Evolutionary conservation across 1,140 invertebrate genomes (phyloP).

Genomic region (Drosophila sproati): DNA sequence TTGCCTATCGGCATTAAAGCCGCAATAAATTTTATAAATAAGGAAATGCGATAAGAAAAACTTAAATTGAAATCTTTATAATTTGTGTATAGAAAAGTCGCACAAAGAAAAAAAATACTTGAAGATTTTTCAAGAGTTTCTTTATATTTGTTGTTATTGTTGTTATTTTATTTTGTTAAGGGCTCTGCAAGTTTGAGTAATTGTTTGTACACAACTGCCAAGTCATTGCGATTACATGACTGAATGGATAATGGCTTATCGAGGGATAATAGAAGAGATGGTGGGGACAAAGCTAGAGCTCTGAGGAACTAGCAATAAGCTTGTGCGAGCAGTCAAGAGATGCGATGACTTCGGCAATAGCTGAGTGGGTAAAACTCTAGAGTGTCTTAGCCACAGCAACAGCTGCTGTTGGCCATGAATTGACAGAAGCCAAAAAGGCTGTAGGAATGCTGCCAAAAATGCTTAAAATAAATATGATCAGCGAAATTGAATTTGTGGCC

Average conservation of each 20-base stretch:
- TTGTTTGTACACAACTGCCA: constrained; percentile 33
- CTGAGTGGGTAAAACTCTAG: constrained; percentile 19
- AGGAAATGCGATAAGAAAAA: not conserved
- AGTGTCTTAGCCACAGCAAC: constrained; percentile 33
- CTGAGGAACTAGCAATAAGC: not conserved
- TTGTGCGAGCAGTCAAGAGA: constrained; percentile 44
- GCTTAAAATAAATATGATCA: constrained; percentile 32
- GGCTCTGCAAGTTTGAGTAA: constrained; percentile 33
- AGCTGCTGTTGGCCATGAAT: constrained; percentile 44
- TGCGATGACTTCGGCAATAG: constrained; percentile 53
- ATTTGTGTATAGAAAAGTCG: not conserved
- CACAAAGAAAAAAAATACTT: constrained; percentile 1
- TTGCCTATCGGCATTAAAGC: not conserved
- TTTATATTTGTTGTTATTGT: not conserved
- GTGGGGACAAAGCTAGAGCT: not conserved
- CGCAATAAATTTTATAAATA: constrained; percentile 3
- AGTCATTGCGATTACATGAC: constrained; percentile 45
- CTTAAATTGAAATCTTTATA: constrained; percentile 14
- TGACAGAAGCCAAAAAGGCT: constrained; percentile 44
- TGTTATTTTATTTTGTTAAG: constrained; percentile 11
- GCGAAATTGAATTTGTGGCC: constrained; percentile 33
- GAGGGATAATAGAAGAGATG: not conserved
- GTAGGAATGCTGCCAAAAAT: constrained; percentile 31
- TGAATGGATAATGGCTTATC: constrained; percentile 22
- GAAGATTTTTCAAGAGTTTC: constrained; percentile 13